Evolutionary conservation across 2,113 vertebrate species (phyloP).

Genomic region (Turnix velox): DNA sequence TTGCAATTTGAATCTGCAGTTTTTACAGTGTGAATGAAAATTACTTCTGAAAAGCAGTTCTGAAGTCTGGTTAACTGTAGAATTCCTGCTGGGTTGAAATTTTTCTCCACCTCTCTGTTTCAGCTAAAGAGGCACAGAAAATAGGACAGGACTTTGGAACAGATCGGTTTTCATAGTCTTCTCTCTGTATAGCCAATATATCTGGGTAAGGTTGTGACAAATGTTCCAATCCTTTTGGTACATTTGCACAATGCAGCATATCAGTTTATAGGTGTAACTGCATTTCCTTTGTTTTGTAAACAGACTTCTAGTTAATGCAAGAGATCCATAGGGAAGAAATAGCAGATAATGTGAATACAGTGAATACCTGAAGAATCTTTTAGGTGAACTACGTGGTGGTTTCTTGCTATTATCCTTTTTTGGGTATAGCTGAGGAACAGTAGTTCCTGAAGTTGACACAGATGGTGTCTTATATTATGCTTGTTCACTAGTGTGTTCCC

Average conservation of each 20-base stretch:
- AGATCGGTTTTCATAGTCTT: neutral
- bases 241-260: neutral
- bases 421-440: neutral
- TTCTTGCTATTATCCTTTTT: neutral
- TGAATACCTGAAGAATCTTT: neutral
- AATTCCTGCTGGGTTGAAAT: neutral
- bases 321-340: neutral
- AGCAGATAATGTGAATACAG: neutral
- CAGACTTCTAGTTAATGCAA: neutral
- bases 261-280: neutral
- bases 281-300: neutral
- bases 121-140: neutral
- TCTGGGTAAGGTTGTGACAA: neutral
- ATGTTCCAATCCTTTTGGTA: neutral
- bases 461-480: neutral
- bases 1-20: neutral
- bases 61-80: neutral
- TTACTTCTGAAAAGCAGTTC: too few species aligned
- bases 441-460: neutral
- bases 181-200: neutral
- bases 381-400: neutral
- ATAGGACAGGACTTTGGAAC: neutral
- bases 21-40: neutral
- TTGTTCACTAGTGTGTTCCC: neutral
- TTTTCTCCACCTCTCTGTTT: neutral